Conservation (phyloP, 1,140 invertebrate genomes). For the Whitmania pigra region DNA sequence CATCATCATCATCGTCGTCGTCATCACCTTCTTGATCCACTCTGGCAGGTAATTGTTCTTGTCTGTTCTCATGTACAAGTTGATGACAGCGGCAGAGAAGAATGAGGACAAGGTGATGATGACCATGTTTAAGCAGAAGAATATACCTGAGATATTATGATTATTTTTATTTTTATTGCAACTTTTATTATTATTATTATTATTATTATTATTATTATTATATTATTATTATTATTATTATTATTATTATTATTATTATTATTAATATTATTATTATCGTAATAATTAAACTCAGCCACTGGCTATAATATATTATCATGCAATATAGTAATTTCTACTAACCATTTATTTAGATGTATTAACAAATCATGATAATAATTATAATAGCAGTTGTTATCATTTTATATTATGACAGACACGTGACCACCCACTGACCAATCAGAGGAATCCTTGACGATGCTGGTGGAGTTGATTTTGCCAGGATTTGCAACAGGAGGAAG, state of each 20-base stretch:
- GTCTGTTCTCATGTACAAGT: constrained; percentile 29
- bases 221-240: constrained; percentile 12
- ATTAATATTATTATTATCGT: not conserved
- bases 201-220: constrained; percentile 3
- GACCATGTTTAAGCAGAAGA: constrained; percentile 31
- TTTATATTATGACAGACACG: not conserved
- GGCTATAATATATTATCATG: no score
- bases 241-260: not conserved
- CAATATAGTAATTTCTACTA: no score
- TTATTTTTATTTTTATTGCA: no score
- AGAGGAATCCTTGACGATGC: constrained; percentile 40
- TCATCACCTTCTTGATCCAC: constrained; percentile 34
- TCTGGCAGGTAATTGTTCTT: constrained; percentile 30
- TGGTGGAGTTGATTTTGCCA: constrained; percentile 35
- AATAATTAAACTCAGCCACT: no score
- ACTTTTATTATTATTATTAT: constrained; percentile 17
- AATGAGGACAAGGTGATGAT: constrained; percentile 31
- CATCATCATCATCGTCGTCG: not conserved
- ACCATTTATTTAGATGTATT: constrained; percentile 1
- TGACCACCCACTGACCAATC: constrained; percentile 32
- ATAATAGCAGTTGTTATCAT: constrained; percentile 10
- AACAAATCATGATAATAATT: constrained; percentile 11
- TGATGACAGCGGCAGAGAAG: constrained; percentile 29
- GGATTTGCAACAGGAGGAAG: constrained; percentile 33
- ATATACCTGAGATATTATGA: no score